A percentile compares a stretch with the other conserved stretches of the same genome.
Evolutionary conservation across 2,888 invertebrate species (phyloP).

Genomic region (Philaethria dido): DNA sequence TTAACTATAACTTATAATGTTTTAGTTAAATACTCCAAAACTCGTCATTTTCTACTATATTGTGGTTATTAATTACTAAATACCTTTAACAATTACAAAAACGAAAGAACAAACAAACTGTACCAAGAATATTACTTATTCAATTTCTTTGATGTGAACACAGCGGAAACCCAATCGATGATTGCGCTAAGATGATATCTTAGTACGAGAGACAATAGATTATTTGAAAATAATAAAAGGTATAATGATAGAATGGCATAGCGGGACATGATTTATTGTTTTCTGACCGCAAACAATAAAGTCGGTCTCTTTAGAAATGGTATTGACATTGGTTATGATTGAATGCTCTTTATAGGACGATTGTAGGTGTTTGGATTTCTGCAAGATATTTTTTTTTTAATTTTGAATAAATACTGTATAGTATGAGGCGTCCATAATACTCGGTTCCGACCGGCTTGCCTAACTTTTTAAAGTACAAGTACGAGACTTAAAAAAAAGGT

Average conservation of each 20-base stretch:
- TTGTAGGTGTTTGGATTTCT: background rate
- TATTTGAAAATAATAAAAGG: slow-evolving; percentile 64
- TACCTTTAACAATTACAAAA: background rate
- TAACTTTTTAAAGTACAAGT: no score
- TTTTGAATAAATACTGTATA: no score
- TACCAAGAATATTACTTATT: background rate
- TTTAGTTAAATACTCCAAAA: no score
- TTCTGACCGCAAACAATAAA: slow-evolving; percentile 53
- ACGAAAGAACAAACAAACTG: background rate
- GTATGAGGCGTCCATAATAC: no score
- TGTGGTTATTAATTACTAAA: background rate
- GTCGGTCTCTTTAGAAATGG: slow-evolving; percentile 51
- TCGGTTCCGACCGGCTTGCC: no score
- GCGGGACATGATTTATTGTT: slow-evolving; percentile 58
- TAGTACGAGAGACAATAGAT: slow-evolving; percentile 51
- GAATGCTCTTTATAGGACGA: slow-evolving; percentile 47
- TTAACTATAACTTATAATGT: no score
- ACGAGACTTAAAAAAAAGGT: no score
- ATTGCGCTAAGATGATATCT: slow-evolving; percentile 21
- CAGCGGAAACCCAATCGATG: slow-evolving; percentile 10
- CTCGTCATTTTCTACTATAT: no score
- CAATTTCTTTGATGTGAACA: slow-evolving; percentile 7
- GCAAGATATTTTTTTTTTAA: background rate
- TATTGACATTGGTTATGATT: slow-evolving; percentile 55
- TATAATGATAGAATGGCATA: slow-evolving; percentile 44